Conservation (phyloP, 2,888 invertebrate genomes). For the Parochlus steinenii region DNA sequence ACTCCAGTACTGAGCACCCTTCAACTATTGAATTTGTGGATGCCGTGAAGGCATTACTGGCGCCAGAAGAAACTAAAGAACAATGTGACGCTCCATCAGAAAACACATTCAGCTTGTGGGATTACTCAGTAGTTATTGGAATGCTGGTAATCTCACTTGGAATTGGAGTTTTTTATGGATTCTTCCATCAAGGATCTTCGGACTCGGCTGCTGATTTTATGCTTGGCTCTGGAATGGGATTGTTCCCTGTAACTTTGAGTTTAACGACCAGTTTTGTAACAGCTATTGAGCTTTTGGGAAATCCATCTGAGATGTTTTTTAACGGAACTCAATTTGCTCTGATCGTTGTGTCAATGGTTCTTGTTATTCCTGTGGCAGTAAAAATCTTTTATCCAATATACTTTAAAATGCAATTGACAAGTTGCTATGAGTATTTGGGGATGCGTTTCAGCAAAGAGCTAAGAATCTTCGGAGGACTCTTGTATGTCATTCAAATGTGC, state of each 20-base stretch:
- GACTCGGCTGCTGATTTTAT: constrained; percentile 48
- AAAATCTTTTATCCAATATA: constrained; percentile 72
- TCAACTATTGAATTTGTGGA: no score
- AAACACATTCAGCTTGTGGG: constrained; percentile 31
- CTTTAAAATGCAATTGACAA: constrained; percentile 65
- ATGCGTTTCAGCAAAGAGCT: constrained; percentile 34
- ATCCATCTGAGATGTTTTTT: constrained; percentile 81
- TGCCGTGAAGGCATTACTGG: no score
- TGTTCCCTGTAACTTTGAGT: constrained; percentile 78
- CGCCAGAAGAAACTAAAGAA: background rate
- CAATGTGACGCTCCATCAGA: constrained; percentile 14
- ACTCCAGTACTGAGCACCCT: no score
- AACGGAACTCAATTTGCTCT: constrained; percentile 79
- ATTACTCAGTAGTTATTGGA: constrained; percentile 56
- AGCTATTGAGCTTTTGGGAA: constrained; percentile 78
- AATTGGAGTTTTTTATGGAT: constrained; percentile 75
- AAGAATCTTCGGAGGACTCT: constrained; percentile 26
- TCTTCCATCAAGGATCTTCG: constrained; percentile 54
- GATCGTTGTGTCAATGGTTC: constrained; percentile 54
- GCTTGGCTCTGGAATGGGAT: constrained; percentile 68
- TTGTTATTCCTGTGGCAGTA: constrained; percentile 64
- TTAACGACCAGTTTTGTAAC: constrained; percentile 83
- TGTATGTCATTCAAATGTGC: constrained; percentile 47
- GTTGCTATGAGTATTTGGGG: constrained; percentile 70
- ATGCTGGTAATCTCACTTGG: constrained; percentile 67